These are phyloP conservation scores for Omphaloscelis lunosa DNA, from an alignment of 2,888 invertebrate species.

Conservation along the genomic window DNA sequence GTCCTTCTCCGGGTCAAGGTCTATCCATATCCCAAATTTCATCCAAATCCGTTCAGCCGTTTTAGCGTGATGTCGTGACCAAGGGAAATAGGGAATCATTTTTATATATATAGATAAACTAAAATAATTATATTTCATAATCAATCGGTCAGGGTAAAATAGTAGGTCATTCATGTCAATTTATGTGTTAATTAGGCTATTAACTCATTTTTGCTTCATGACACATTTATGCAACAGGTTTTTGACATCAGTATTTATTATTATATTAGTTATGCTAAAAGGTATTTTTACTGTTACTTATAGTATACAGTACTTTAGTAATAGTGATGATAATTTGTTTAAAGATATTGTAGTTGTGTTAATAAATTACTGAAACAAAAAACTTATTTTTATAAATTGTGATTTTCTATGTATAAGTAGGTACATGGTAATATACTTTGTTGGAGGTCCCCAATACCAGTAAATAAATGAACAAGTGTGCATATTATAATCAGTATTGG, in stretches of 20 bases:
- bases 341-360: constrained; percentile 5
- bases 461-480: background rate
- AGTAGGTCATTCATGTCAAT: constrained; percentile 45
- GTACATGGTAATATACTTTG: background rate
- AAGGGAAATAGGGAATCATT: too few relatives aligned
- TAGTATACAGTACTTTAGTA: background rate
- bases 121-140: constrained; percentile 20
- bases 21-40: too few relatives aligned
- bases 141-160: constrained; percentile 45
- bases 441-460: background rate
- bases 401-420: background rate
- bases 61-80: too few relatives aligned
- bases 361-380: background rate
- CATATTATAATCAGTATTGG: background rate
- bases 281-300: constrained; percentile 31
- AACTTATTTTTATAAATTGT: background rate
- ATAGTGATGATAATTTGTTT: background rate
- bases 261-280: constrained; percentile 41
- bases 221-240: constrained; percentile 49
- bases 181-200: constrained; percentile 47
- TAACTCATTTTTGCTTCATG: constrained; percentile 34
- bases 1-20: too few relatives aligned
- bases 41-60: too few relatives aligned
- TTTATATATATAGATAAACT: too few relatives aligned
- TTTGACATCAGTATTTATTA: constrained; percentile 36